phyloP scores from a whole-genome alignment of 2,797 vertebrate genomes.

The Acipenser transmontanus region DNA sequence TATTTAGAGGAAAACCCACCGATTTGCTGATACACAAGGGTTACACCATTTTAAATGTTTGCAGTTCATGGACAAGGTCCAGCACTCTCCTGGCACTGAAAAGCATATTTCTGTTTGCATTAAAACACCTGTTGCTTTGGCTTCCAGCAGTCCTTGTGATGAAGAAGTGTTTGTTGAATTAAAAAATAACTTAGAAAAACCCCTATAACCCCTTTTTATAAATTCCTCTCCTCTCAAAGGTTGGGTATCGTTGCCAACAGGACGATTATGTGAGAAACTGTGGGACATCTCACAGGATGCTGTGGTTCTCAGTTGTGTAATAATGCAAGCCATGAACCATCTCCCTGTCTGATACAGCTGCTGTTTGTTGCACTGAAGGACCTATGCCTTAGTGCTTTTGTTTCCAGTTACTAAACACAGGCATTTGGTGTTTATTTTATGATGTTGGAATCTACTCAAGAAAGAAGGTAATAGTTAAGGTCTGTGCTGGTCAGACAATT shows the following conservation, averaged over 20 bases:
- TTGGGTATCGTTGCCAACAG: background rate
- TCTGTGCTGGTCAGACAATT: background rate
- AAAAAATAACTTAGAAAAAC: too few species aligned
- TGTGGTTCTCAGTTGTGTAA: background rate
- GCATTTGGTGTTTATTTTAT: constrained; percentile 1
- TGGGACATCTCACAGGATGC: background rate
- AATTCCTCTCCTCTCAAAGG: background rate
- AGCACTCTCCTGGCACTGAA: background rate
- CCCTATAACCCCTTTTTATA: too few species aligned
- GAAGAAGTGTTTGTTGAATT: background rate
- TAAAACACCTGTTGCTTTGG: constrained; percentile 1
- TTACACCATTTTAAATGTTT: constrained; percentile 3
- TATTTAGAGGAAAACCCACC: too few species aligned
- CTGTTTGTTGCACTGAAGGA: constrained; percentile 3
- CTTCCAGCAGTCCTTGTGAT: constrained; percentile 1
- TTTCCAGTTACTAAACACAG: background rate
- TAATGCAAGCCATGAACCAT: background rate
- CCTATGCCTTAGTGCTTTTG: constrained; percentile 1
- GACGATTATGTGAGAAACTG: background rate
- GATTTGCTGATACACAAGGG: background rate
- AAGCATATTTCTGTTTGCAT: background rate
- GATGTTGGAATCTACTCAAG: background rate
- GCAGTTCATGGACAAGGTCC: background rate
- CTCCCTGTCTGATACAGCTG: background rate
- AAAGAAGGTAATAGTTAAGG: background rate